These are phyloP conservation scores for Bradypodion pumilum DNA, from an alignment of 2,797 vertebrate genomes.

Conservation along the genomic window DNA sequence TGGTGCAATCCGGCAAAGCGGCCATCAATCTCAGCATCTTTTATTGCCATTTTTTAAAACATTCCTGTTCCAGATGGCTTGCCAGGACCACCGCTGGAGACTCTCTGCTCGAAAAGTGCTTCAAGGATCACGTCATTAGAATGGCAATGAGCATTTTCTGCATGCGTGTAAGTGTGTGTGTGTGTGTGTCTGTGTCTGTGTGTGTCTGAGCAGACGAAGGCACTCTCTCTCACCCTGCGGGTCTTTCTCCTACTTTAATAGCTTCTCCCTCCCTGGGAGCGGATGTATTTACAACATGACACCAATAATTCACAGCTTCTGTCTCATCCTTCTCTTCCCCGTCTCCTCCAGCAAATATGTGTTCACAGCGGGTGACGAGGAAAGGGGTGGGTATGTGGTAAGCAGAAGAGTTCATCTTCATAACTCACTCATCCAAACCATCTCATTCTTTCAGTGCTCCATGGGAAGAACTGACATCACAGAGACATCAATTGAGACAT, in stretches of 20 bases:
- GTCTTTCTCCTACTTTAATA: constrained; percentile 7
- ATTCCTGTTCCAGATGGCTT: neutral
- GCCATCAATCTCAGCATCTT: neutral
- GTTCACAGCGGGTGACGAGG: neutral
- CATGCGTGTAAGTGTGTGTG: too few species aligned
- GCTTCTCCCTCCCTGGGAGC: constrained; percentile 21
- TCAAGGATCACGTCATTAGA: neutral
- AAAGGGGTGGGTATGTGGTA: neutral
- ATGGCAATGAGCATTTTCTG: neutral
- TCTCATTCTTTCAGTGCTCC: neutral
- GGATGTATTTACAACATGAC: constrained; percentile 37
- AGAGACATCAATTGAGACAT: too few species aligned
- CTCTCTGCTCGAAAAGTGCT: neutral
- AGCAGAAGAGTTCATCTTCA: neutral
- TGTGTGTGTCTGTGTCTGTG: too few species aligned
- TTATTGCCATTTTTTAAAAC: too few species aligned
- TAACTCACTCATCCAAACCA: neutral
- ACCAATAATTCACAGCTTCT: constrained; percentile 20
- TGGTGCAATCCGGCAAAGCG: too few species aligned
- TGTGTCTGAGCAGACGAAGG: too few species aligned
- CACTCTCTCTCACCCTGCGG: neutral
- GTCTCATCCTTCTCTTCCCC: neutral
- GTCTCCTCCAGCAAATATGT: constrained; percentile 8
- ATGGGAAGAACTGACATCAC: neutral
- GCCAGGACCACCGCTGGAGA: neutral